These are phyloP conservation scores for Amphipoea oculea DNA, from an alignment of 2,888 invertebrate species.

Conservation along the genomic window DNA sequence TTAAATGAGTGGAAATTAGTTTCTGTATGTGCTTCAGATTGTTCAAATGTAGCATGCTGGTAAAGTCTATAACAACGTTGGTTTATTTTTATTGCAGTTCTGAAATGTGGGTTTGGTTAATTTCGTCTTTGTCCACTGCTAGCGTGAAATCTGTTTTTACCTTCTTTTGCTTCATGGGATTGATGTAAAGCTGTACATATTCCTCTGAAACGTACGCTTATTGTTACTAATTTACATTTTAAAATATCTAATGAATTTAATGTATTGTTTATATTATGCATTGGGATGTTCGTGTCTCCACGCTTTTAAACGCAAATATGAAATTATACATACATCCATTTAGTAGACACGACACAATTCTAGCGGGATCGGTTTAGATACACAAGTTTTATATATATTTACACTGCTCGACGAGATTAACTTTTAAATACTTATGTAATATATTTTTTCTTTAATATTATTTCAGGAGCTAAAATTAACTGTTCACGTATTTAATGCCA, in stretches of 20 bases:
- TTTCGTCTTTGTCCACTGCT: slow-evolving; percentile 42
- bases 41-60: slow-evolving; percentile 55
- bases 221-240: slow-evolving; percentile 59
- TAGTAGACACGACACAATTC: slow-evolving; percentile 38
- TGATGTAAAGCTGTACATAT: slow-evolving; percentile 65
- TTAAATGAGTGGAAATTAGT: slow-evolving; percentile 52
- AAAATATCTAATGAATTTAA: slow-evolving; percentile 28
- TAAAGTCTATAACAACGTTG: slow-evolving; percentile 34
- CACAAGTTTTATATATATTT: slow-evolving; percentile 42
- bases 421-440: slow-evolving; percentile 56
- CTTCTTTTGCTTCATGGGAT: slow-evolving; percentile 57
- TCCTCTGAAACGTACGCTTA: slow-evolving; percentile 58
- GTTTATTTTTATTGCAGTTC: slow-evolving; percentile 38
- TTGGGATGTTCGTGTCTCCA: slow-evolving; percentile 41
- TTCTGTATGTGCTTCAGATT: slow-evolving; percentile 62
- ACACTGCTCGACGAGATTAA: slow-evolving; percentile 46
- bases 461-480: slow-evolving; percentile 76
- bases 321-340: slow-evolving; percentile 41
- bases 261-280: slow-evolving; percentile 39
- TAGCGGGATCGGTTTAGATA: slow-evolving; percentile 30
- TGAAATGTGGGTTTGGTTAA: slow-evolving; percentile 55
- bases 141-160: slow-evolving; percentile 38
- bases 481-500: slow-evolving; percentile 72
- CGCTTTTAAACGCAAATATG: slow-evolving; percentile 47
- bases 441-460: slow-evolving; percentile 70